These are phyloP conservation scores for Leptopilina syphax DNA, from an alignment of 2,888 invertebrate genomes.

Conservation along the genomic window DNA sequence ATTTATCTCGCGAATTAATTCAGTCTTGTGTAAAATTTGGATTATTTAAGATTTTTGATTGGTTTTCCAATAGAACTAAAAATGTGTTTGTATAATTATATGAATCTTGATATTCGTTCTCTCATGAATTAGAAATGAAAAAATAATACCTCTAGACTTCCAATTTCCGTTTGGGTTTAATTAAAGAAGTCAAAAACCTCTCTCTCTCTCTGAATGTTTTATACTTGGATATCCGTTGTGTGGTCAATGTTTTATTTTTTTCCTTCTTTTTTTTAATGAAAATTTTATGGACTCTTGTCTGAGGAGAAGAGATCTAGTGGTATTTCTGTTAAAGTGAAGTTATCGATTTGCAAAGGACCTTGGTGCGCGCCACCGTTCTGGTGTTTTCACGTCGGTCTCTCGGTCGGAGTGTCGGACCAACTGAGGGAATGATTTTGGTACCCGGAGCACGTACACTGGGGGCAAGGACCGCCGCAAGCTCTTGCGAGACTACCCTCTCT, in stretches of 20 bases:
- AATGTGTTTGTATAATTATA: background rate
- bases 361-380: constrained; percentile 70
- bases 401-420: constrained; percentile 56
- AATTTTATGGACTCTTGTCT: constrained; percentile 33
- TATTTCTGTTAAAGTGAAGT: constrained; percentile 62
- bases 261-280: background rate
- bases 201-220: background rate
- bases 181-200: constrained; percentile 4
- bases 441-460: constrained; percentile 75
- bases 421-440: constrained; percentile 70
- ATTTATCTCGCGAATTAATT: background rate
- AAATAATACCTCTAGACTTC: background rate
- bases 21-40: too few relatives aligned
- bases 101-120: background rate
- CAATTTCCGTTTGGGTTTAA: background rate
- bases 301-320: constrained; percentile 35
- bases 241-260: background rate
- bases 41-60: background rate
- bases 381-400: constrained; percentile 66
- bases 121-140: constrained; percentile 19
- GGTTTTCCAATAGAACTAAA: background rate
- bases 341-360: constrained; percentile 76
- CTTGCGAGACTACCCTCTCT: constrained; percentile 62
- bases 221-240: background rate
- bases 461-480: constrained; percentile 77